These are phyloP conservation scores for Drosophila mayaguana DNA, from an alignment of 2,888 invertebrate species.

Conservation along the genomic window DNA sequence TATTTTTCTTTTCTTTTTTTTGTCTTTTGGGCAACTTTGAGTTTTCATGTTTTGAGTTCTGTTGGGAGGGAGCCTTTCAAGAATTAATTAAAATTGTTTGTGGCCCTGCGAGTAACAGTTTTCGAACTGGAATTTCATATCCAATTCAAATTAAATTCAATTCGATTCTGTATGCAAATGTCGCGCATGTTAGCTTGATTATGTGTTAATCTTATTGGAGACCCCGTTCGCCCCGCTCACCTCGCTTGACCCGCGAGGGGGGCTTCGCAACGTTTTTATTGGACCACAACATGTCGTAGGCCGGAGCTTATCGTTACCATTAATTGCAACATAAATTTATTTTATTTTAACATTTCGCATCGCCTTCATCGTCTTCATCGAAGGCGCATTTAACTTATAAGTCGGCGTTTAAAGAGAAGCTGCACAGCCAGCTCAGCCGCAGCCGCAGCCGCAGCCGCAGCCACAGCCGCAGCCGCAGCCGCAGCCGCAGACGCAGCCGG, in stretches of 20 bases:
- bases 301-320: slow-evolving; percentile 70
- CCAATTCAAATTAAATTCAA: slow-evolving; percentile 69
- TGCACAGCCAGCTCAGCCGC: slow-evolving; percentile 24
- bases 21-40: slow-evolving; percentile 32
- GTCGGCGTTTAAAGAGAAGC: slow-evolving; percentile 69
- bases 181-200: slow-evolving; percentile 77
- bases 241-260: neutral
- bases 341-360: slow-evolving; percentile 81
- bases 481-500: neutral
- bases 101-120: slow-evolving; percentile 58
- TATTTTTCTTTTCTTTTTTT: slow-evolving; percentile 17
- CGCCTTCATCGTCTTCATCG: slow-evolving; percentile 57
- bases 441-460: neutral
- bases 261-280: slow-evolving; percentile 49
- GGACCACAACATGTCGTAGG: slow-evolving; percentile 70
- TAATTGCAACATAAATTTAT: slow-evolving; percentile 82
- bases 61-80: slow-evolving; percentile 56
- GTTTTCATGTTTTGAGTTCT: slow-evolving; percentile 41
- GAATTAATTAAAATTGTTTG: slow-evolving; percentile 74
- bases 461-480: neutral
- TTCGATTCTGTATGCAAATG: slow-evolving; percentile 78
- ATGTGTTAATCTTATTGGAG: slow-evolving; percentile 74
- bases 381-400: slow-evolving; percentile 75
- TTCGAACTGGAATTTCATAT: slow-evolving; percentile 31
- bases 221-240: neutral